Conservation (phyloP, 1,140 invertebrate species). For the Ceratina australensis region DNA sequence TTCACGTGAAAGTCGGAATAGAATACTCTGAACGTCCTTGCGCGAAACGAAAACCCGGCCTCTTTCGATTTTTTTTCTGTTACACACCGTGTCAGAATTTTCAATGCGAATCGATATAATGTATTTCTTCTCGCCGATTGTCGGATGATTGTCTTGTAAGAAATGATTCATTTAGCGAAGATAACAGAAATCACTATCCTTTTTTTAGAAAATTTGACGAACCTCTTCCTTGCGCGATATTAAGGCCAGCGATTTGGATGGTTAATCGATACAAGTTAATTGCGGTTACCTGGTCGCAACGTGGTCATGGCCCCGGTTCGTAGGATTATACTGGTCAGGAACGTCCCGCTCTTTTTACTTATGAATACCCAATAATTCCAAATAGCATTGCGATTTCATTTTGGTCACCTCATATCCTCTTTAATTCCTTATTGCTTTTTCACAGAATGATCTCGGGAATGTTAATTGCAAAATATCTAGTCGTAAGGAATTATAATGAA, state of each 20-base stretch:
- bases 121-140: neutral
- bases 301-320: conserved; percentile 70
- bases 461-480: neutral
- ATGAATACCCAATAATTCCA: conserved; percentile 10
- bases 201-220: too few species aligned
- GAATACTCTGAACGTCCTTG: conserved; percentile 51
- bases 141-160: too few species aligned
- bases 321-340: conserved; percentile 62
- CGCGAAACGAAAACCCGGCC: conserved; percentile 32
- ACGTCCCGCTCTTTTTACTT: conserved; percentile 65
- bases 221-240: too few species aligned
- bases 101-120: neutral
- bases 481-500: neutral
- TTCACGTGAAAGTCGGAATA: conserved; percentile 47
- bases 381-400: neutral
- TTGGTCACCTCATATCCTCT: too few species aligned
- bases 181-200: too few species aligned
- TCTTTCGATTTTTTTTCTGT: neutral
- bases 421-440: too few species aligned
- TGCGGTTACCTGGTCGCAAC: conserved; percentile 71
- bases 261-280: conserved; percentile 29
- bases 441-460: neutral
- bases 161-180: too few species aligned
- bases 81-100: neutral
- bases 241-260: too few species aligned